Percentiles rank a stretch among this genome's conserved stretches.
phyloP scores from a whole-genome alignment of 2,113 vertebrate genomes.

The Rhinichthys klamathensis region DNA sequence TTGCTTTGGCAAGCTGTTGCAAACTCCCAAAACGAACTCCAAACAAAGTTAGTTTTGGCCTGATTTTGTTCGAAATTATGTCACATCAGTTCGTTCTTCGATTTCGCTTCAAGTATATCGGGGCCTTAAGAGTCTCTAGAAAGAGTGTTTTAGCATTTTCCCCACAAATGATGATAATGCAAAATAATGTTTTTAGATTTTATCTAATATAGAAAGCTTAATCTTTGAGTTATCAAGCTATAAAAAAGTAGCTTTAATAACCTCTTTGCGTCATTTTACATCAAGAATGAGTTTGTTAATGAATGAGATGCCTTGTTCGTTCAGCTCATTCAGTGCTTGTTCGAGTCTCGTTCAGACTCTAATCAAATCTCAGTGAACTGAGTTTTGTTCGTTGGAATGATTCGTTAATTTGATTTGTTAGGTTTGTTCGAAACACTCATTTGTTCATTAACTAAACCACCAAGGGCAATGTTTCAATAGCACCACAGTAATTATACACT shows the following conservation, averaged over 20 bases:
- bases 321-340: background rate
- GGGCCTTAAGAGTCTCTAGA: background rate
- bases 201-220: background rate
- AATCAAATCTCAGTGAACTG: background rate
- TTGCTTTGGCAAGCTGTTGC: no score
- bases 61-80: no score
- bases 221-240: background rate
- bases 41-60: no score
- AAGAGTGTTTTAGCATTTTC: background rate
- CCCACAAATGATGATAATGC: background rate
- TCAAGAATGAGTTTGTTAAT: background rate
- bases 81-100: no score
- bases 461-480: background rate
- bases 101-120: no score
- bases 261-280: background rate
- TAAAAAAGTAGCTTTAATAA: background rate
- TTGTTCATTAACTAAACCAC: background rate
- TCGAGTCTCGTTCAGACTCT: background rate
- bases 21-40: no score
- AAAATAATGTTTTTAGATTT: background rate
- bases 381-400: background rate
- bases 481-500: background rate
- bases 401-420: background rate
- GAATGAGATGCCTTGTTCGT: background rate
- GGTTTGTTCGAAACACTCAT: background rate